A percentile compares a stretch with the other conserved stretches of the same genome.
phyloP scores from a whole-genome alignment of 2,888 invertebrate species.

The Drosophila melanosoma region DNA sequence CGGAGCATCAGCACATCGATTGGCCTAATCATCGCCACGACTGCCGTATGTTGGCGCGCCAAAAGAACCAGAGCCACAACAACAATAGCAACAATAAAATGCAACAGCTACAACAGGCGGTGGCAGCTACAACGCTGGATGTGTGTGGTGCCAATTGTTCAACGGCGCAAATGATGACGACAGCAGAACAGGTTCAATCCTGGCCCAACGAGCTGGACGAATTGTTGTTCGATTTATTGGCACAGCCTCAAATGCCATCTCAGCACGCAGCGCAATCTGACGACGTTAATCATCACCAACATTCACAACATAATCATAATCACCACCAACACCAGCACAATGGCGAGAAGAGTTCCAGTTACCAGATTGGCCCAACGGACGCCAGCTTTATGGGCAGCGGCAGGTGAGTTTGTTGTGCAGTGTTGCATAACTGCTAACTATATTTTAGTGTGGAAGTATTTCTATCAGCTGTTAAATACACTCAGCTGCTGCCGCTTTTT shows the following conservation, averaged over 20 bases:
- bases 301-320: conserved; percentile 19
- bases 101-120: conserved; percentile 75
- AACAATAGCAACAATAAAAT: conserved; percentile 64
- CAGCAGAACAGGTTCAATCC: conserved; percentile 57
- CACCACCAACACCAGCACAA: conserved; percentile 62
- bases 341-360: conserved; percentile 79
- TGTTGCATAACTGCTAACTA: conserved; percentile 4
- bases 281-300: conserved; percentile 21
- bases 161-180: conserved; percentile 64
- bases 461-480: conserved; percentile 6
- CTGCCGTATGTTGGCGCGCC: conserved; percentile 86
- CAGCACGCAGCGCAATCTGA: conserved; percentile 26
- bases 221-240: conserved; percentile 50
- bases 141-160: conserved; percentile 61
- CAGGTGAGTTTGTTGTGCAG: conserved; percentile 68
- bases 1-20: conserved; percentile 91
- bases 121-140: conserved; percentile 68
- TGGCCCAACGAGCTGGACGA: conserved; percentile 67
- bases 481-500: not conserved
- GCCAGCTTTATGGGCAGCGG: conserved; percentile 79
- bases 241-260: conserved; percentile 35
- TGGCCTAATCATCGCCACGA: conserved; percentile 91
- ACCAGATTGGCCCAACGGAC: conserved; percentile 77
- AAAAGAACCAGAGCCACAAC: conserved; percentile 68
- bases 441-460: not conserved